Conservation (phyloP, 2,888 invertebrate species). For the Gibbula magus region DNA sequence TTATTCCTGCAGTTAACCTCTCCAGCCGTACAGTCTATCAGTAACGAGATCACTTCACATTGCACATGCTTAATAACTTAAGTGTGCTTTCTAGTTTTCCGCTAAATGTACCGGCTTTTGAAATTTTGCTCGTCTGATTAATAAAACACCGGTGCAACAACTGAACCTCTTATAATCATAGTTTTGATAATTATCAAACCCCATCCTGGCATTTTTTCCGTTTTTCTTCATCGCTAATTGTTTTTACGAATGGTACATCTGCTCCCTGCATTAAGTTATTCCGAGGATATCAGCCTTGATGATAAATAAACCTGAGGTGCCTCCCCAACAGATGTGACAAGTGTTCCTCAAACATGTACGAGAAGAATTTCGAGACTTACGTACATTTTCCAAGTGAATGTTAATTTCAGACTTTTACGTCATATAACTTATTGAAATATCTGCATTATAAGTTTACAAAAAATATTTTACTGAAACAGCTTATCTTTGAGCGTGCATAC, state of each 20-base stretch:
- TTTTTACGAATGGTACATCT: constrained; percentile 1
- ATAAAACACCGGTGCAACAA: constrained; percentile 12
- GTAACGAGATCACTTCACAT: not conserved
- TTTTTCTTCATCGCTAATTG: constrained; percentile 9
- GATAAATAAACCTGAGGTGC: not conserved
- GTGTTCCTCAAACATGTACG: no score
- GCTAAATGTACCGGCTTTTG: constrained; percentile 2
- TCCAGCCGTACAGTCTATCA: no score
- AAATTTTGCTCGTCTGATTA: constrained; percentile 1
- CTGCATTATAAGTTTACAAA: no score
- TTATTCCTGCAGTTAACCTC: no score
- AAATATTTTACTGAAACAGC: no score
- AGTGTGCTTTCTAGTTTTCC: not conserved
- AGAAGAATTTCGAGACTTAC: no score
- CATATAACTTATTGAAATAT: no score
- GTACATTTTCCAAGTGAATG: no score
- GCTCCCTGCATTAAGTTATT: not conserved
- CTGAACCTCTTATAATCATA: constrained; percentile 16
- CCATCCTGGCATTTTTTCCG: not conserved
- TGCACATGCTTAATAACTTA: constrained; percentile 10
- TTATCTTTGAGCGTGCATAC: no score
- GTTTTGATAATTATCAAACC: constrained; percentile 21
- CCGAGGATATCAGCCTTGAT: not conserved
- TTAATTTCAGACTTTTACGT: no score
- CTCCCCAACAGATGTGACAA: no score